Base-by-base conservation (phyloP, 2,797 vertebrate species). In the Semaprochilodus insignis region DNA sequence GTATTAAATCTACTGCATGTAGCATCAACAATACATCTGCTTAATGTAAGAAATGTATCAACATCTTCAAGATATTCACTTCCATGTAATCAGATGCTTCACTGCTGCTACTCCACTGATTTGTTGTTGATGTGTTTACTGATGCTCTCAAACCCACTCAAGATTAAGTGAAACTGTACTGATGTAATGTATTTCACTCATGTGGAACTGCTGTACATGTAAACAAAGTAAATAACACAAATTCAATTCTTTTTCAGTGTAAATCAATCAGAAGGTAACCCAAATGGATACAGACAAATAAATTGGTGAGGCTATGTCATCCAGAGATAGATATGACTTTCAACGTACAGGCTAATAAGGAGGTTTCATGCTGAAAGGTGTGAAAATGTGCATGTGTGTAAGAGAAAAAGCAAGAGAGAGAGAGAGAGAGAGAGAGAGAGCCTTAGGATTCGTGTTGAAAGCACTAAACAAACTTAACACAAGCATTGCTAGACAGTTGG, bases 381-480 rank as follows among this genome's bases (percentile, higher is more conserved):
- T 60, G 62, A 34, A 60, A 57, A 71, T 77, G 34, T 83, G 59
- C 63, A 57, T 75, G 44, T 78, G 27, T 73, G 77, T 78, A 34
- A 70, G 31, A 23, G 19, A 16, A 19, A 19, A 19, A 19, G 57
- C 0, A 21, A 10, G 13, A 51, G 51, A 13, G 54, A 17, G 55
- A 19, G 55, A 4, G 57, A 10, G n/a, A 8, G 10, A 10, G 57
- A 60, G 57, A 60, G n/a, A 25, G 59, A 60, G n/a, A 60, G 60
- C 67, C 51, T 81, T 77, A 74, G 76, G 27, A 75, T 60, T 69
- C 59, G 74, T 71, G 78, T 83, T 70, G 62, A 57, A 73, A 51
- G 69, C 31, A 73, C 72, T 81, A 69, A 81, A 74, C n/a, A 55
- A 82, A 78, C 54, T 40, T 79, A 79, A 63, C 76, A 63, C 62